Percentiles rank a stretch among this genome's conserved stretches.
phyloP scores from a whole-genome alignment of 2,888 invertebrate genomes.

The Alsophila aescularia region DNA sequence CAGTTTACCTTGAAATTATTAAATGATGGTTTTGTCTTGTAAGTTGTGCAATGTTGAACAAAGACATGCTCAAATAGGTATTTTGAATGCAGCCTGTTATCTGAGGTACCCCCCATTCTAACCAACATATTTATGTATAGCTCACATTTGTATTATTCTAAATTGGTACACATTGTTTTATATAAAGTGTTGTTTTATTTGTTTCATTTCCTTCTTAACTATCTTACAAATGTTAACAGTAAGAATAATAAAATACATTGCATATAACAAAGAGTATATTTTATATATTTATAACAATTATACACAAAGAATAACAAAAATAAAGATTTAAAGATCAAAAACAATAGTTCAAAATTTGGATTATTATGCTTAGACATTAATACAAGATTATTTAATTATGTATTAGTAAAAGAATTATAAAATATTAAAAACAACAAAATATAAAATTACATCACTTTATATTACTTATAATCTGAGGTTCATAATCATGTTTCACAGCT shows the following conservation, averaged over 20 bases:
- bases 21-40: not conserved
- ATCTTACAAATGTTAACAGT: not conserved
- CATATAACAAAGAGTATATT: conserved; percentile 11
- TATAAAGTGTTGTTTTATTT: conserved; percentile 70
- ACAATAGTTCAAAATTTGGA: too few species aligned
- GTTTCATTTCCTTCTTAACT: conserved; percentile 13
- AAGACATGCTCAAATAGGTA: conserved; percentile 2
- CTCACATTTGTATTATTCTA: conserved; percentile 79
- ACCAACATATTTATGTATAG: conserved; percentile 74
- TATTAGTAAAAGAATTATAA: not conserved
- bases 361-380: too few species aligned
- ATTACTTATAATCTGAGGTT: conserved; percentile 58
- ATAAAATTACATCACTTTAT: conserved; percentile 13
- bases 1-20: conserved; percentile 10
- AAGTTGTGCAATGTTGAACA: not conserved
- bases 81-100: conserved; percentile 25
- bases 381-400: not conserved
- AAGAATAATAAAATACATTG: conserved; percentile 3
- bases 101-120: conserved; percentile 73
- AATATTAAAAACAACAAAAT: not conserved
- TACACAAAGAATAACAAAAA: conserved; percentile 23
- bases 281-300: conserved; percentile 17
- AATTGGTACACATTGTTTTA: conserved; percentile 79
- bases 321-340: not conserved
- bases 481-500: conserved; percentile 62